Conservation (phyloP, 2,113 vertebrate genomes). For the rabbit (Oryctolagus cuniculus) region mOryCun1.1 NC_091433.1:121785501-121786000, state of each 20-base stretch:
- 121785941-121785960: conserved; percentile 12
- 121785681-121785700: not conserved
- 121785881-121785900: not conserved
- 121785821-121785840: not conserved
- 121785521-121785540: no score
- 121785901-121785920: not conserved
- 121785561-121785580: no score
- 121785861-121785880: not conserved
- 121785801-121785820: not conserved
- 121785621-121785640: no score
- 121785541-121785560: no score
- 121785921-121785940: not conserved
- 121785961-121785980: not conserved
- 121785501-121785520: no score
- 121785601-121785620: no score
- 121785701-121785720: not conserved
- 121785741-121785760: not conserved
- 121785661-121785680: not conserved
- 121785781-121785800: not conserved
- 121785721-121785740: not conserved
- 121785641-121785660: not conserved
- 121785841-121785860: not conserved
- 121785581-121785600: no score
- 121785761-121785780: not conserved
- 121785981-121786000: not conserved